Base-by-base conservation (phyloP, 2,888 invertebrate species). In the Cryptocephalus moraei region DNA sequence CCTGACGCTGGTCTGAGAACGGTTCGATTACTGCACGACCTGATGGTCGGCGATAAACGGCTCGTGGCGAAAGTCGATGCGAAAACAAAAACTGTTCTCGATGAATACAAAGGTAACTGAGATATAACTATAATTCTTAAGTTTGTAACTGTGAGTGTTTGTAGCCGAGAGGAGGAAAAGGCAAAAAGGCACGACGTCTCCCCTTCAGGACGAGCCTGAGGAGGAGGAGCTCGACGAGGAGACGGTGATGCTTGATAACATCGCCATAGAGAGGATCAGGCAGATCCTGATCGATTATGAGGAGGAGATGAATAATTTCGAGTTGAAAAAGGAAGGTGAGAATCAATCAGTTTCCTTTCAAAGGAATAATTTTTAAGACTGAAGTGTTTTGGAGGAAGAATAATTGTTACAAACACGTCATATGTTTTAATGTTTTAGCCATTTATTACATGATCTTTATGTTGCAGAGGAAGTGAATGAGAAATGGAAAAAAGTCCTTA, bases 31-130 rank as follows among this genome's bases (percentile, higher is more conserved):
- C 77, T 99, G 32, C 93, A 96, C 73, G 92, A 93, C 61, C 83
- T 92, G 70, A 83, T 86, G 69, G 83, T 99, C 44, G 92, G 91
- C 48, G 95, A 92, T 58, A 94, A 92, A 73, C 86, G 86, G 65
- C 77, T 99, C 58, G 89, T 97, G 49, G 96, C 95, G 32, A 91
- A 93, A 74, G 94, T 95, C 31, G 97, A 97, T 74, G 92, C 94
- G 50, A 97, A 97, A 78, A 94, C 95, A 62, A 92, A 93, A 77
- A 85, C 88, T 49, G 81, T 92, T 52, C 79, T 97, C 56, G 94
- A 95, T 69, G 89, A 91, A 54, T 96, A 91, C 71, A 92, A 92
- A 77, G 86, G 87, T 83, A 61, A 31, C 8, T 36, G 14, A 39
- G 12, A 13, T 41, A 4, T n/a, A 10, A n/a, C 11, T 44, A 22